Base-by-base conservation (phyloP, 2,888 invertebrate genomes). In the Molorchus minor region DNA sequence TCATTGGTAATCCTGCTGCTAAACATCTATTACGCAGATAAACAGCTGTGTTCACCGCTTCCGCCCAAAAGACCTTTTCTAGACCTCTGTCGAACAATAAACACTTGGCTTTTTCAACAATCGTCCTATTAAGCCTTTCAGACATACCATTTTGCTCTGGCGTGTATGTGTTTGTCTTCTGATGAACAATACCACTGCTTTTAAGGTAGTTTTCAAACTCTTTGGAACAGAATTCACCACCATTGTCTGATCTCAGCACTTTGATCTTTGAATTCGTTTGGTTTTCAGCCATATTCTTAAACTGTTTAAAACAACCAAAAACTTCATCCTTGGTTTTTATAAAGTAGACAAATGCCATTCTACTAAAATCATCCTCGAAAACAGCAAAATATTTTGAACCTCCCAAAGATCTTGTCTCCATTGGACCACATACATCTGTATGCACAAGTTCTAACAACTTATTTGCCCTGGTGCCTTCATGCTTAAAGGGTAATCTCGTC, bases 101-200 rank as follows among this genome's bases (percentile, higher is more conserved):
- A 35, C 67, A 67, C 45, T 54, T 64, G 29, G 56, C 71, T 57
- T 65, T 71, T 40, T 71, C 71, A 12, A 72, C 63, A 4, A 72
- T 2, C 2, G 64, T 66, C 2, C 72, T 17, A 54, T 72, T 74
- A 43, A 69, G 54, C 15, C 71, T 16, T 60, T 70, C 66, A 15
- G 56, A 36, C 16, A 61, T 47, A 3, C 73, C 72, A 63, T 76
- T 77, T 58, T 75, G 76, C 52, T 76, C 62, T 8, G 75, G 73
- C 4, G 56, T 59, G 30, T 62, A 55, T 5, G 53, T 13, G 15
- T 54, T 58, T 4, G 57, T 58, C 3, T 12, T 69, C 25, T 77
- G 73, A 53, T 75, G 73, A 0, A 70, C 30, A 10, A 77, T 77
- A 3, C 74, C 77, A 49, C 65, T 53, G 3, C 59, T 38, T 29